A percentile compares a stretch with the other conserved stretches of the same genome.
These are phyloP conservation scores for Camponotus vicinus DNA, from an alignment of 1,140 invertebrate genomes.

Conservation along the genomic window DNA sequence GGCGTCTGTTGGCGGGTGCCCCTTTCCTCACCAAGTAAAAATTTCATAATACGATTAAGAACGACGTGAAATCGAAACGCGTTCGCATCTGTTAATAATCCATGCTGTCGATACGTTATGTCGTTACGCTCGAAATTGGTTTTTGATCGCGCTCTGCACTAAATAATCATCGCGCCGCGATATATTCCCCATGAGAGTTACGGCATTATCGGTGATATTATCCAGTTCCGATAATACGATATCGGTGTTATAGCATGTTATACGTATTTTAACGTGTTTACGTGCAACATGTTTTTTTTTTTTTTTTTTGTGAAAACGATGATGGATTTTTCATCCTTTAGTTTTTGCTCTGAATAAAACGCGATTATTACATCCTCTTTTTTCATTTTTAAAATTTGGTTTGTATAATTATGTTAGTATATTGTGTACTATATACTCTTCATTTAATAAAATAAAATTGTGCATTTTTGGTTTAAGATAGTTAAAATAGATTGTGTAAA, in stretches of 20 bases:
- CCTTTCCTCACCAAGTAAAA: conserved; percentile 17
- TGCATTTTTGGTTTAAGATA: neutral
- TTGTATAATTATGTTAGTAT: neutral
- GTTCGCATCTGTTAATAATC: conserved; percentile 58
- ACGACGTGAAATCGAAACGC: conserved; percentile 18
- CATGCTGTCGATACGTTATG: conserved; percentile 55
- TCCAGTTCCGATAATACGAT: conserved; percentile 53
- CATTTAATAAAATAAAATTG: conserved; percentile 2
- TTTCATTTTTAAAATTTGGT: neutral
- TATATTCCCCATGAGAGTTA: conserved; percentile 59
- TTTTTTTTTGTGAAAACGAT: neutral
- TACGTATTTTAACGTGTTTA: conserved; percentile 55
- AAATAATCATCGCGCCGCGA: conserved; percentile 58
- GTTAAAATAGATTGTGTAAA: conserved; percentile 1
- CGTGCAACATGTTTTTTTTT: conserved; percentile 33
- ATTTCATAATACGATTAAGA: conserved; percentile 45
- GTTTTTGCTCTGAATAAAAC: conserved; percentile 23
- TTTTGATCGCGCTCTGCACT: conserved; percentile 57
- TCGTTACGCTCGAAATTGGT: conserved; percentile 57
- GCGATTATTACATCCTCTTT: neutral
- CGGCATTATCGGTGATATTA: conserved; percentile 62
- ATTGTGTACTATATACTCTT: neutral
- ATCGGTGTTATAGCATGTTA: conserved; percentile 55
- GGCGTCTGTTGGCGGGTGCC: conserved; percentile 8
- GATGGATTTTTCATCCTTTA: neutral